Conservation (phyloP, 2,797 vertebrate genomes). For the Luscinia megarhynchos region DNA sequence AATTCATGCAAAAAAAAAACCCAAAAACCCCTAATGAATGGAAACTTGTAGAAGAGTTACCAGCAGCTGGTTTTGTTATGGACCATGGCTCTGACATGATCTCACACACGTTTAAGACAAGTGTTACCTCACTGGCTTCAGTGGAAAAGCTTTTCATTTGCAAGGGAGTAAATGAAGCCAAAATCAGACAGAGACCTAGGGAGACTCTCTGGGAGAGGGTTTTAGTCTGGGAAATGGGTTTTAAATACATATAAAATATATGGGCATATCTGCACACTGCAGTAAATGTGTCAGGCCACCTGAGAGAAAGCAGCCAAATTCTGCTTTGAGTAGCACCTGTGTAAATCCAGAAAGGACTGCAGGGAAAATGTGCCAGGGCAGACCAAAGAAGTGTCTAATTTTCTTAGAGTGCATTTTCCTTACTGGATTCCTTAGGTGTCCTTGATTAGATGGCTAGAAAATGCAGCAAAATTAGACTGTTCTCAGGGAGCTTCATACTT, state of each 20-base stretch:
- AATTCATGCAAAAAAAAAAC: conserved; percentile 8
- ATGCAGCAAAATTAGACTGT: background rate
- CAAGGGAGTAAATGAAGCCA: conserved; percentile 36
- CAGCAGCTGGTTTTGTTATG: conserved; percentile 52
- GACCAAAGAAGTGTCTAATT: background rate
- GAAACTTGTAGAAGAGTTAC: conserved; percentile 57
- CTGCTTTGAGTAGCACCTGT: background rate
- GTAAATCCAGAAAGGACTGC: background rate
- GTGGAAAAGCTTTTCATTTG: background rate
- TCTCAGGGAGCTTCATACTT: background rate
- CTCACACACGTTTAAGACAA: background rate
- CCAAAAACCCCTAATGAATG: conserved; percentile 34
- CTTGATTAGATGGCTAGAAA: background rate
- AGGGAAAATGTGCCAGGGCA: background rate
- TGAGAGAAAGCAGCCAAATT: background rate
- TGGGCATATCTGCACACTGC: background rate
- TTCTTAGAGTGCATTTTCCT: background rate
- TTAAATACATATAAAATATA: background rate
- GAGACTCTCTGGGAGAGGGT: background rate
- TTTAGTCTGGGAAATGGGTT: conserved; percentile 23
- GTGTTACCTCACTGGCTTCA: conserved; percentile 52
- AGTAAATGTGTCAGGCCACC: conserved; percentile 29
- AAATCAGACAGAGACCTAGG: conserved; percentile 35
- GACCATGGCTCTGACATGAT: conserved; percentile 44
- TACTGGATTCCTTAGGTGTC: background rate